A percentile compares a stretch with the other conserved stretches of the same genome.
These are phyloP conservation scores for Crossaster papposus DNA, from an alignment of 53 echinoderm and acorn worm genomes.

Conservation along the genomic window DNA sequence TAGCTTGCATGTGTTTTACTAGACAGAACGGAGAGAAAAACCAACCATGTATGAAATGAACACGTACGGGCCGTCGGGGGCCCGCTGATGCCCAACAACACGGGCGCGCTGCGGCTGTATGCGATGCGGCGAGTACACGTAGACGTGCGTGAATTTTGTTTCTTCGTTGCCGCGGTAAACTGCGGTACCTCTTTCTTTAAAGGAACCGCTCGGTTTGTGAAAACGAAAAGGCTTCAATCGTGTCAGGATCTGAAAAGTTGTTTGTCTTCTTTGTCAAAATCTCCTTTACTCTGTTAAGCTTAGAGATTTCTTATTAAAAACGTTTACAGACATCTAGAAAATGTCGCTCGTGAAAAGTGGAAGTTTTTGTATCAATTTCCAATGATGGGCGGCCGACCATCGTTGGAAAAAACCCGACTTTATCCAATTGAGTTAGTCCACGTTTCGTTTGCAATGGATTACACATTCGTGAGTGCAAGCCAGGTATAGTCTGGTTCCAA, in stretches of 20 bases:
- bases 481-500: too few relatives aligned
- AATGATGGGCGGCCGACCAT: too few relatives aligned
- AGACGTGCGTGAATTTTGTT: slow-evolving; percentile 58
- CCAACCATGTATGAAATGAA: slow-evolving; percentile 56
- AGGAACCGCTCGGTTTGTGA: background rate
- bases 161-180: background rate
- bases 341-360: too few relatives aligned
- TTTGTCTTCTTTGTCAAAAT: too few relatives aligned
- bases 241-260: background rate
- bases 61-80: slow-evolving; percentile 49
- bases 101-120: slow-evolving; percentile 1
- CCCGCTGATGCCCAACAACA: background rate
- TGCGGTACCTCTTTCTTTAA: background rate
- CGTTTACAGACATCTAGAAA: too few relatives aligned
- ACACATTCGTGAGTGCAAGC: too few relatives aligned
- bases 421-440: too few relatives aligned
- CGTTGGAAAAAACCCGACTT: too few relatives aligned
- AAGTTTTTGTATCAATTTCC: too few relatives aligned
- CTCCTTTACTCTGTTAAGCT: background rate
- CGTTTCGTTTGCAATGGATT: too few relatives aligned
- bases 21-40: background rate
- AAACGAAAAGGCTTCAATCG: background rate
- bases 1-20: background rate
- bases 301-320: too few relatives aligned
- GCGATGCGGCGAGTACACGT: too few relatives aligned